Percentiles rank a stretch among this genome's conserved stretches.
Evolutionary conservation across 1,140 invertebrate species (phyloP).

Genomic region (Lycorma delicatula): DNA sequence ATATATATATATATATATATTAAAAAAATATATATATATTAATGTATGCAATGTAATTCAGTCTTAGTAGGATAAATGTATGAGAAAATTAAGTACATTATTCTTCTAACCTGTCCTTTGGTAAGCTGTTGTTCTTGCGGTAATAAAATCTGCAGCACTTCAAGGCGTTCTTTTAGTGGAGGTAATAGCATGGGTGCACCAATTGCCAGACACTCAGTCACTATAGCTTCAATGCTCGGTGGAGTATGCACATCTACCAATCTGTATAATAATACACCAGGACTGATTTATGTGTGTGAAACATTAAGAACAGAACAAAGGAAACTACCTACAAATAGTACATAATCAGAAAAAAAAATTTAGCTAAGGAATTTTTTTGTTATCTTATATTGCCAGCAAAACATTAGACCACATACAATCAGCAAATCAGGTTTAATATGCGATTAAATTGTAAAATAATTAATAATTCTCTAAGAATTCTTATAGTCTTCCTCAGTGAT

Average conservation of each 20-base stretch:
- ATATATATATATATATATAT: neutral
- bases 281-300: too few relatives aligned
- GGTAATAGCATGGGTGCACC: slow-evolving; percentile 52
- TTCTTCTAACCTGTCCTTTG: slow-evolving; percentile 48
- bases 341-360: too few relatives aligned
- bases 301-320: neutral
- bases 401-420: too few relatives aligned
- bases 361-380: too few relatives aligned
- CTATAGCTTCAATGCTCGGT: slow-evolving; percentile 42
- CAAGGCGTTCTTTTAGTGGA: slow-evolving; percentile 48
- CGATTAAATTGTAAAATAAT: too few relatives aligned
- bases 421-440: too few relatives aligned
- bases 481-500: too few relatives aligned
- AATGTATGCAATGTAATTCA: neutral
- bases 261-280: slow-evolving; percentile 36
- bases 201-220: slow-evolving; percentile 48
- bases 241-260: slow-evolving; percentile 52
- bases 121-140: slow-evolving; percentile 46
- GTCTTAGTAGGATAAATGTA: neutral
- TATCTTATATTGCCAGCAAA: too few relatives aligned
- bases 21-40: neutral
- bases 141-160: slow-evolving; percentile 48
- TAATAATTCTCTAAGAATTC: too few relatives aligned
- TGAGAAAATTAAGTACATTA: too few relatives aligned
- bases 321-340: too few relatives aligned